phyloP scores from a whole-genome alignment of 2,888 invertebrate species.

The Oxycera nigricornis region DNA sequence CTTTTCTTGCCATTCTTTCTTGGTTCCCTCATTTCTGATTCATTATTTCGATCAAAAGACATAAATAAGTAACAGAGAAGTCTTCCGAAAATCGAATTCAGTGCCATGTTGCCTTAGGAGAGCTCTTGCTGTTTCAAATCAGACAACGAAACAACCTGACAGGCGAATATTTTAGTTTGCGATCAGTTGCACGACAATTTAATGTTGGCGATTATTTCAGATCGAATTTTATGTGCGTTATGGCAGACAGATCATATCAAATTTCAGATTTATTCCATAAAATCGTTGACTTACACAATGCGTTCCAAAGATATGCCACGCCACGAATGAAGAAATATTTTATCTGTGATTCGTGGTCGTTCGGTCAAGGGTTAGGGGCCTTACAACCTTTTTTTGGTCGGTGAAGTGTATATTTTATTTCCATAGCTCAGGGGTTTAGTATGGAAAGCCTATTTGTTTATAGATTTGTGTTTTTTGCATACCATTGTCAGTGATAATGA shows the following conservation, averaged over 20 bases:
- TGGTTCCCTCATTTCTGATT: constrained; percentile 12
- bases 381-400: no score
- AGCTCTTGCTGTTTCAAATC: no score
- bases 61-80: constrained; percentile 34
- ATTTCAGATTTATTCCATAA: constrained; percentile 35
- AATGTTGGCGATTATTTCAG: constrained; percentile 41
- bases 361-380: no score
- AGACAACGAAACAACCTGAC: constrained; percentile 16
- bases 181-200: constrained; percentile 31
- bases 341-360: not conserved
- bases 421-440: no score
- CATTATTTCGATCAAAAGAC: not conserved
- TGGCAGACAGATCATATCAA: constrained; percentile 31
- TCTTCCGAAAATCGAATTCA: constrained; percentile 14
- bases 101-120: constrained; percentile 20
- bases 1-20: not conserved
- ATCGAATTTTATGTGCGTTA: constrained; percentile 35
- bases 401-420: no score
- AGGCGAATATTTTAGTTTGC: constrained; percentile 29
- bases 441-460: no score
- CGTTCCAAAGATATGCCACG: not conserved
- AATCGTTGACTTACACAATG: not conserved
- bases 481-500: no score
- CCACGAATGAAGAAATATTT: constrained; percentile 13
- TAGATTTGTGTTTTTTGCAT: no score